These are phyloP conservation scores for Thamnophis sirtalis DNA, from an alignment of 2,113 vertebrate genomes.

Conservation along the genomic window DNA sequence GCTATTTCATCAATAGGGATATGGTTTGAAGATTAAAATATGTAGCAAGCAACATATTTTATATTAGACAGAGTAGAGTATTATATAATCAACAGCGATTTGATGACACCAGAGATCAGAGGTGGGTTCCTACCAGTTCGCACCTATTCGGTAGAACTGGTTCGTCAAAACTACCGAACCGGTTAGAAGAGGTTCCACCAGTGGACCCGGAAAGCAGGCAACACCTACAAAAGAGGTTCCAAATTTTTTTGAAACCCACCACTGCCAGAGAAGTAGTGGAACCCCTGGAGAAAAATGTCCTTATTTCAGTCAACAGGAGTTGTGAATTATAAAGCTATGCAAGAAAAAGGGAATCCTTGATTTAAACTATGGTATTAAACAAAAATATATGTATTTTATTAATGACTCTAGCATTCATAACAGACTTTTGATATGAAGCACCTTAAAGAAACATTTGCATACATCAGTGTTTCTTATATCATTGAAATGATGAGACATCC, in stretches of 20 bases:
- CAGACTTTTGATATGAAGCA: conserved; percentile 19
- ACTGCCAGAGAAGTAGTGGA: too few relatives aligned
- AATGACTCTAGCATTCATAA: conserved; percentile 27
- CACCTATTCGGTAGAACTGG: too few relatives aligned
- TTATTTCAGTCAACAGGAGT: conserved; percentile 50
- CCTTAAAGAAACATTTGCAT: conserved; percentile 1
- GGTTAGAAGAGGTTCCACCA: too few relatives aligned
- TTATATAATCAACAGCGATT: conserved; percentile 56
- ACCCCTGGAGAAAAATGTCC: conserved; percentile 49
- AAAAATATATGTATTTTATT: conserved; percentile 49
- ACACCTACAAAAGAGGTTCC: too few relatives aligned
- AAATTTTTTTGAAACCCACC: too few relatives aligned
- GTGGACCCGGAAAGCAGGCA: too few relatives aligned
- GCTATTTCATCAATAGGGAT: conserved; percentile 8
- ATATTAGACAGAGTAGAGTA: conserved; percentile 39
- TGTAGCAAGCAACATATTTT: conserved; percentile 35
- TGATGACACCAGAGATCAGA: conserved; percentile 43
- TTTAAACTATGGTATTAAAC: conserved; percentile 61
- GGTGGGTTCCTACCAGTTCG: too few relatives aligned
- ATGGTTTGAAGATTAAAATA: conserved; percentile 31
- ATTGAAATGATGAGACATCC: background rate
- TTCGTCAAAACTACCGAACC: too few relatives aligned
- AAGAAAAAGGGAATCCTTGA: conserved; percentile 56
- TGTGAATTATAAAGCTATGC: conserved; percentile 20
- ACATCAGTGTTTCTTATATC: background rate